These are phyloP conservation scores for Scartelaos histophorus DNA, from an alignment of 2,113 vertebrate species.

Conservation along the genomic window DNA sequence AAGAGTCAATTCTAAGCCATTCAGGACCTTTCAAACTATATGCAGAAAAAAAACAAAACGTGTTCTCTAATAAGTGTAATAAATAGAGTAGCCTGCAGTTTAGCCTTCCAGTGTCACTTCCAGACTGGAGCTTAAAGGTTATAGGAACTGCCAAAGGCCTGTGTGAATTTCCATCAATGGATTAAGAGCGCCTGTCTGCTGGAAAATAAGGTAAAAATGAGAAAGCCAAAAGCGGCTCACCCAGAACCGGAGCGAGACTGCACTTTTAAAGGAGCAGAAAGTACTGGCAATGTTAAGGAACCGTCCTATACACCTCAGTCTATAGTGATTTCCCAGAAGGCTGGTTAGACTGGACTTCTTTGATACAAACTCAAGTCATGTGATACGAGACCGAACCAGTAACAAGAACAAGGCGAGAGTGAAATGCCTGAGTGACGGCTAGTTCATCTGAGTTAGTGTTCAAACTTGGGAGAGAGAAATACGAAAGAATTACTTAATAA, in stretches of 20 bases:
- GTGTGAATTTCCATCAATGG: constrained; percentile 1
- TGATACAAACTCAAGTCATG: constrained; percentile 48
- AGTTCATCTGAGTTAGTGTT: neutral
- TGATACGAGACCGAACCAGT: constrained; percentile 19
- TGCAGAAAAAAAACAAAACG: neutral
- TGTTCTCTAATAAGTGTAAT: neutral
- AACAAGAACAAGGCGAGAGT: constrained; percentile 39
- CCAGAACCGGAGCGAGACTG: constrained; percentile 11
- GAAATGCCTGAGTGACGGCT: constrained; percentile 31
- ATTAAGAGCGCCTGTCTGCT: constrained; percentile 1
- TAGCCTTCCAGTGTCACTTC: constrained; percentile 13
- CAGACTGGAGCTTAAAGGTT: constrained; percentile 24
- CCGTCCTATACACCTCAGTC: constrained; percentile 24
- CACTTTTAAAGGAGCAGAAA: constrained; percentile 8
- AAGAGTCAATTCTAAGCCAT: no score
- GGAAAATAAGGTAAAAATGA: constrained; percentile 2
- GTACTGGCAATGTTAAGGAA: constrained; percentile 5
- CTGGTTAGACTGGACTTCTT: constrained; percentile 53
- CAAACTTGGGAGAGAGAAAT: neutral
- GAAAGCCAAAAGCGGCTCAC: constrained; percentile 4
- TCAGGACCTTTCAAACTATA: no score
- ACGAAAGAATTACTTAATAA: neutral
- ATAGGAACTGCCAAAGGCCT: constrained; percentile 13
- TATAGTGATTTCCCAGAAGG: constrained; percentile 55
- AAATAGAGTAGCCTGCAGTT: neutral